Evolutionary conservation across 2,797 vertebrate species (phyloP), one percentile per base, ranked within the genome.

Genomic region (Phoxinus dragarum): DNA sequence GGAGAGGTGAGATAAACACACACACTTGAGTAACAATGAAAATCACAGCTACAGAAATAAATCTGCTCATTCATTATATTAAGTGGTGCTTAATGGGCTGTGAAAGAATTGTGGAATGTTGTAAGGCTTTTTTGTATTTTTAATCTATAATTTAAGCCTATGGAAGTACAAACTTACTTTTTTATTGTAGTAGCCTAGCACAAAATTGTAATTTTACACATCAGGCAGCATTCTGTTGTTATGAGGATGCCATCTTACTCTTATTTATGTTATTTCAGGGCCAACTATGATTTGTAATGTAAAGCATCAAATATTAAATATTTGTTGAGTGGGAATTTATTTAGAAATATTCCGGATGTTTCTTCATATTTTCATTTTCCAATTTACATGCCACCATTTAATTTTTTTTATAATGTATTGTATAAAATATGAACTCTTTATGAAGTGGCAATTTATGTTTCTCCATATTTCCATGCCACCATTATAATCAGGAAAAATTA

Each of bases 1-100:
- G 17, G 44, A 77, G 79, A 75, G 17, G 38, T 38, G 72, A 71
- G 72, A 81, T 77, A 61, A 86, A 82, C 73, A 84, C 59, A 61
- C 40, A 17, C 31, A 31, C 38, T 69, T 23, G 71, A 49, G 64
- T 42, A 67, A 83, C 42, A 83, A 75, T 27, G 44, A 36, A 76
- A 56, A 56, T 75, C 44, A 77, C 81, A 54, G 23, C 47, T 79
- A 69, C 38, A 34, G 27, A 59, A 77, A 69, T 77, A 61, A 11
- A 79, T 47, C 52, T 79, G 23, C 38, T 61, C 38, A 27, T 71
- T 71, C 66, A 64, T 61, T 42, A 23, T 66, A 74, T 40, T 10
- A 27, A 36, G 14, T 36, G 79, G 10, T 64, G 38, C 11, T 44
- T 61, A 21, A 52, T 52, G 21, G 12, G 47, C 47, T 16, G 61